Percentiles rank a stretch among this genome's conserved stretches.
phyloP scores from a whole-genome alignment of 2,113 vertebrate species.

The Varanus salvator region DNA sequence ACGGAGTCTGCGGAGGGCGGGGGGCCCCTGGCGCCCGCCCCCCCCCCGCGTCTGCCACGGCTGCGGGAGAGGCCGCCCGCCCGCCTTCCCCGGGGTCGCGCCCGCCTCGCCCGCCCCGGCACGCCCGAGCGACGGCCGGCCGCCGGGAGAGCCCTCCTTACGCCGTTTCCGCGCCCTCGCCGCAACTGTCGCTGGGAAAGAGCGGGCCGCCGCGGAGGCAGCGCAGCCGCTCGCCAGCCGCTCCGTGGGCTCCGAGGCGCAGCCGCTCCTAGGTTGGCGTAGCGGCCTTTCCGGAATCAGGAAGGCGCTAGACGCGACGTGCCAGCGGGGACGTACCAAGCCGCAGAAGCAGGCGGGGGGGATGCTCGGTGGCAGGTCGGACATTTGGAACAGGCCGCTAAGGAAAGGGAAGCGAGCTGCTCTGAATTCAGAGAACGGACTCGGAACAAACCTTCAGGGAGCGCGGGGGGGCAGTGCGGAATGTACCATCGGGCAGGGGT shows the following conservation, averaged over 20 bases:
- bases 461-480: background rate
- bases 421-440: background rate
- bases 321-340: background rate
- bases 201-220: background rate
- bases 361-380: background rate
- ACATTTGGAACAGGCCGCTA: background rate
- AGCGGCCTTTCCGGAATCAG: background rate
- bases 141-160: background rate
- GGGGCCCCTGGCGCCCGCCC: too few species aligned
- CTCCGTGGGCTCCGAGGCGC: fast-evolving
- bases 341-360: background rate
- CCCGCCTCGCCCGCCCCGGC: too few species aligned
- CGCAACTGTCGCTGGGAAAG: background rate
- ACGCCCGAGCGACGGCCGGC: background rate
- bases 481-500: background rate
- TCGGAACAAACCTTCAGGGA: background rate
- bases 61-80: background rate
- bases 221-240: background rate
- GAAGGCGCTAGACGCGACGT: background rate
- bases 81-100: background rate
- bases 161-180: background rate
- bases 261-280: background rate
- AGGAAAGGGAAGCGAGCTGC: background rate
- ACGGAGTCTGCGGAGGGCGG: too few species aligned
- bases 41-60: too few species aligned